Evolutionary conservation across 92 coral and sea anemone species (phyloP).

Genomic region (Epizoanthus rinbou): DNA sequence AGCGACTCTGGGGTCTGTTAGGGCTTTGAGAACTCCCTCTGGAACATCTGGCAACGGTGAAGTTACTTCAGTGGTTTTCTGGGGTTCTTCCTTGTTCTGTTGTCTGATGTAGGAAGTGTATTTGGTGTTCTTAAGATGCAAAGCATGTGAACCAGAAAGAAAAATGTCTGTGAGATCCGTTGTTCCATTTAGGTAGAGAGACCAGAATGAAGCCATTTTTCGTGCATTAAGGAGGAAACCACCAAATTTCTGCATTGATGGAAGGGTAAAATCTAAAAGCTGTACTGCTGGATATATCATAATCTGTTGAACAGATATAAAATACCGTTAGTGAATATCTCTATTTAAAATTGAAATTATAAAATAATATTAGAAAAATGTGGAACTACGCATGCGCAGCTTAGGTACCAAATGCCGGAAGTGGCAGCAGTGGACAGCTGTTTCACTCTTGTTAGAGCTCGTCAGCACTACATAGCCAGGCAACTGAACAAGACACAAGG

Average conservation of each 20-base stretch:
- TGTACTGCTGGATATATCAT: slow-evolving; percentile 50
- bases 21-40: slow-evolving; percentile 32
- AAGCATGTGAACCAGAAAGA: slow-evolving; percentile 41
- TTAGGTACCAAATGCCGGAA: no score
- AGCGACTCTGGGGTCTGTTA: slow-evolving; percentile 37
- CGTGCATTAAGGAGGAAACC: slow-evolving; percentile 3
- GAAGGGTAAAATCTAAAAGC: slow-evolving; percentile 40
- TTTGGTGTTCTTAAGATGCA: slow-evolving; percentile 45
- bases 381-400: no score
- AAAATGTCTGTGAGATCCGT: slow-evolving; percentile 16
- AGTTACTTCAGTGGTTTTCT: neutral
- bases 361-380: no score
- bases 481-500: no score
- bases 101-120: slow-evolving; percentile 31
- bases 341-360: no score
- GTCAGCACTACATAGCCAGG: no score
- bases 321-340: no score
- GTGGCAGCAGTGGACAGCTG: no score
- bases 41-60: slow-evolving; percentile 18
- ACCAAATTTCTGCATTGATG: slow-evolving; percentile 33
- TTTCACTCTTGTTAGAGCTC: no score
- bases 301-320: slow-evolving; percentile 28
- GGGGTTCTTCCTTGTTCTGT: neutral
- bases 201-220: slow-evolving; percentile 1
- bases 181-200: slow-evolving; percentile 42